These are phyloP conservation scores for Aethes cnicana DNA, from an alignment of 2,888 invertebrate species.

Conservation along the genomic window DNA sequence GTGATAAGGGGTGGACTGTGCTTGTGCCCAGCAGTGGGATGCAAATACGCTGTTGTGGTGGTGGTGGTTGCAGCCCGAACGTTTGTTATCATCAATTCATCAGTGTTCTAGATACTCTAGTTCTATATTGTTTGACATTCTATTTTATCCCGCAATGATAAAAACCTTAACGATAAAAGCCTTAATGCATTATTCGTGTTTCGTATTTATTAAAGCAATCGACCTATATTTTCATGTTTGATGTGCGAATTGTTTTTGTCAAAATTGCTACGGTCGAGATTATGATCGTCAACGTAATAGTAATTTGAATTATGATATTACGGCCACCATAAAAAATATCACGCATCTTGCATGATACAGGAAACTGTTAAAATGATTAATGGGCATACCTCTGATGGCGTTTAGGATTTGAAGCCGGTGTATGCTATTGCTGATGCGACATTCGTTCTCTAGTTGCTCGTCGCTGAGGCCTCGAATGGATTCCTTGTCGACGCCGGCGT, in stretches of 20 bases:
- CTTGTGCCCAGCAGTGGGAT: no score
- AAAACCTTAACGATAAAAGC: no score
- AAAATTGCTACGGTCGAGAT: slow-evolving; percentile 13
- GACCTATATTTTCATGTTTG: slow-evolving; percentile 20
- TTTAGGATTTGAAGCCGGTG: slow-evolving; percentile 95
- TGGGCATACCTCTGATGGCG: slow-evolving; percentile 87
- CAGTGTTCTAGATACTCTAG: no score
- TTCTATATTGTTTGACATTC: no score
- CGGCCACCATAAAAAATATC: slow-evolving; percentile 36
- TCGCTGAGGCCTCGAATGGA: slow-evolving; percentile 93
- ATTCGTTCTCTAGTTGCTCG: slow-evolving; percentile 95
- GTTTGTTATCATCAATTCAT: no score
- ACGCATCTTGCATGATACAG: slow-evolving; percentile 29
- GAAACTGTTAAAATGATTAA: slow-evolving; percentile 32
- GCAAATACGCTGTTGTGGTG: no score
- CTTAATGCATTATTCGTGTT: slow-evolving; percentile 21
- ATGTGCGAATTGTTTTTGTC: slow-evolving; percentile 18
- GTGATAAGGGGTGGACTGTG: no score
- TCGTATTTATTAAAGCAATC: slow-evolving; percentile 14
- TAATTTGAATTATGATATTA: slow-evolving; percentile 35
- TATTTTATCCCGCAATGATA: no score
- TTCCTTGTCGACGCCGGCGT: slow-evolving; percentile 96
- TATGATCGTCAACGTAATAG: slow-evolving; percentile 24
- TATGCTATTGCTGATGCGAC: slow-evolving; percentile 96
- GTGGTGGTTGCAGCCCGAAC: no score